phyloP scores from a whole-genome alignment of 2,113 vertebrate species.

The Lynx canadensis region DNA sequence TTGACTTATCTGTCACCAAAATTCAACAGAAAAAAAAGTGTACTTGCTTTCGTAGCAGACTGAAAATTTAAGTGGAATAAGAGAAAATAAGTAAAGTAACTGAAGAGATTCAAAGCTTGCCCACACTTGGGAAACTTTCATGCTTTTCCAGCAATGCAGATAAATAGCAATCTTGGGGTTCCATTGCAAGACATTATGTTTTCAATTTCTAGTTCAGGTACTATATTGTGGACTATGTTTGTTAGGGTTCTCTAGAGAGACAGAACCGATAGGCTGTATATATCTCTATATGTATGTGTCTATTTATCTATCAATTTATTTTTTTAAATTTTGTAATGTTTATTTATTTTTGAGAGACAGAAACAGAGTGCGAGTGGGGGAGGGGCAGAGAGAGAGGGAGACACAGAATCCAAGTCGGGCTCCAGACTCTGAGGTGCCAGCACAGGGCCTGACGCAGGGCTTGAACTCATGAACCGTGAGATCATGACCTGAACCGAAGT shows the following conservation, averaged over 20 bases:
- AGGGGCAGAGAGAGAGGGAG: too few species aligned
- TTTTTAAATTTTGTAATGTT: background rate
- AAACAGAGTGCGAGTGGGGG: too few species aligned
- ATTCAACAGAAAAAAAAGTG: background rate
- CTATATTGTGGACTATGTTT: background rate
- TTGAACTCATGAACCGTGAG: too few species aligned
- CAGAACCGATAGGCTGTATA: background rate
- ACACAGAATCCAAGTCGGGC: too few species aligned
- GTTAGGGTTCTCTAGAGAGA: background rate
- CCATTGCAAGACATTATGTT: background rate
- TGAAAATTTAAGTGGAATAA: background rate
- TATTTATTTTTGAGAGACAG: background rate
- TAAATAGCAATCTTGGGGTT: background rate
- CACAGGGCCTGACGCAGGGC: too few species aligned
- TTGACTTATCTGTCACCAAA: conserved; percentile 1
- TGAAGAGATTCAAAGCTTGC: background rate
- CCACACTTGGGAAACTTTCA: background rate
- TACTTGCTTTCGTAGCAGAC: background rate
- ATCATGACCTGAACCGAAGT: too few species aligned
- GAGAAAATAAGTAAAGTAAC: background rate
- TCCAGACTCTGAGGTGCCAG: too few species aligned
- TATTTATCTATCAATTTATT: background rate
- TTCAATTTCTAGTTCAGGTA: background rate
- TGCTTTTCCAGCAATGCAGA: background rate
- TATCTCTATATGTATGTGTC: background rate